Conservation (phyloP, 2,797 vertebrate genomes). For the Potorous gilbertii region DNA sequence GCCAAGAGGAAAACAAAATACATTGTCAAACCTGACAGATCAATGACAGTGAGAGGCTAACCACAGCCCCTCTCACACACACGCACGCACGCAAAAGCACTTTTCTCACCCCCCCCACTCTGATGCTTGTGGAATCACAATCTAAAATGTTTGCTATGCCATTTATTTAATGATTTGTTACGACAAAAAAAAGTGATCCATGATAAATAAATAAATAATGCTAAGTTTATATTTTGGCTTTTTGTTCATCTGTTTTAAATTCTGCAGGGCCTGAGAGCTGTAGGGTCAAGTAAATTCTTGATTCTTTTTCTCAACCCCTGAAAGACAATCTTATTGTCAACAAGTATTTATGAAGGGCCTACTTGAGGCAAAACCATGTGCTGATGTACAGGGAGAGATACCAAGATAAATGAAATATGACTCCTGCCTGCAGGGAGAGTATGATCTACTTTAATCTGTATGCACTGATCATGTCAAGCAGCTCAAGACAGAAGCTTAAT, state of each 20-base stretch:
- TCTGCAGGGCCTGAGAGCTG: not conserved
- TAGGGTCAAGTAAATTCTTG: not conserved
- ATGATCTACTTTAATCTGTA: not conserved
- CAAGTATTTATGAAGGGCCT: not conserved
- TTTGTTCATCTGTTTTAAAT: not conserved
- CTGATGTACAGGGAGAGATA: not conserved
- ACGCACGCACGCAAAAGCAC: not conserved
- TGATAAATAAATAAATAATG: not conserved
- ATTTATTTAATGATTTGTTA: not conserved
- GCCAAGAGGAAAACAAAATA: not conserved
- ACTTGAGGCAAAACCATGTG: not conserved
- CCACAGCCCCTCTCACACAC: too few relatives aligned
- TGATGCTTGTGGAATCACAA: not conserved
- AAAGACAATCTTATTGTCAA: not conserved
- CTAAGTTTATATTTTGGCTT: not conserved
- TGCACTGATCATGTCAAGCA: not conserved
- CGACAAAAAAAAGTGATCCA: not conserved
- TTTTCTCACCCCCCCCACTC: not conserved
- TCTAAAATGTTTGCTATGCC: not conserved
- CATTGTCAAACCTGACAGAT: constrained; percentile 24
- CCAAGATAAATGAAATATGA: not conserved
- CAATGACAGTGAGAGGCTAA: not conserved
- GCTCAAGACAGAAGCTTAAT: not conserved
- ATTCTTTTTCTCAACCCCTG: not conserved
- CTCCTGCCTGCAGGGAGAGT: not conserved